Percentiles rank a stretch among this genome's conserved stretches.
phyloP scores from a whole-genome alignment of 1,140 invertebrate genomes.

The Fopius arisanus region DNA sequence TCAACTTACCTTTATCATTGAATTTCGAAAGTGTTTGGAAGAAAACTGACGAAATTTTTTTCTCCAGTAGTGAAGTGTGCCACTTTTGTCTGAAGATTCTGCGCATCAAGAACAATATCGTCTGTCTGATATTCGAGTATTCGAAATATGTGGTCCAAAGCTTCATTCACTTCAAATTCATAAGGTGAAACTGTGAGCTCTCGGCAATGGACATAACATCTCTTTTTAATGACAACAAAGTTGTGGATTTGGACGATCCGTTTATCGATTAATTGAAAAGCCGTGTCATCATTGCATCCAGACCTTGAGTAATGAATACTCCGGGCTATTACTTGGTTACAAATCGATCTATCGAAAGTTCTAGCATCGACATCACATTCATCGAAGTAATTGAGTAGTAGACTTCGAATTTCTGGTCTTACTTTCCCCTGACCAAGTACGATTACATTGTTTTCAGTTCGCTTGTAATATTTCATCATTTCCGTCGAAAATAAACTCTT shows the following conservation, averaged over 20 bases:
- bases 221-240: slow-evolving; percentile 2
- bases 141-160: background rate
- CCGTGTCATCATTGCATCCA: slow-evolving; percentile 3
- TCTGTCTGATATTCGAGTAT: background rate
- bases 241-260: slow-evolving; percentile 2
- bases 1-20: too few species aligned
- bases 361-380: too few species aligned
- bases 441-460: background rate
- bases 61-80: background rate
- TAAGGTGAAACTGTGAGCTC: background rate
- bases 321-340: too few species aligned
- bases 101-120: background rate
- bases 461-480: too few species aligned
- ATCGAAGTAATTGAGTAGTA: too few species aligned
- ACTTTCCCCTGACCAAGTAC: too few species aligned
- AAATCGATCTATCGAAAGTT: too few species aligned
- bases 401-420: too few species aligned
- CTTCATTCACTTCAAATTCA: background rate
- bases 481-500: background rate
- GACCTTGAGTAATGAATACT: background rate
- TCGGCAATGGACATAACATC: background rate
- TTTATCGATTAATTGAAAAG: background rate
- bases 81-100: background rate
- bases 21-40: background rate
- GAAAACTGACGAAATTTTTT: background rate